phyloP scores from a whole-genome alignment of 2,888 invertebrate species.

The Fissipunctia ypsillon region DNA sequence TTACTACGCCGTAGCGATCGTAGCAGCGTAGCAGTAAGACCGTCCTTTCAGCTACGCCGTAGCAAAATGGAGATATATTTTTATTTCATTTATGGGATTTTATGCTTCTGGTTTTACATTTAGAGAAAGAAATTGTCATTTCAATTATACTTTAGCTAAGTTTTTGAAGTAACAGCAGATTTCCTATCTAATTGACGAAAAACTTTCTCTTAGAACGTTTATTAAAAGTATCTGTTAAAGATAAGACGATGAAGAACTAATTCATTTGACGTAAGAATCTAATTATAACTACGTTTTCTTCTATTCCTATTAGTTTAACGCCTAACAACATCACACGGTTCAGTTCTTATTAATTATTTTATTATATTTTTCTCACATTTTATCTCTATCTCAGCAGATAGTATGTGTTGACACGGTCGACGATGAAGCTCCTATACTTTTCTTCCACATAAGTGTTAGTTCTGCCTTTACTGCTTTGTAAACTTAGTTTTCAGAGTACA shows the following conservation, averaged over 20 bases:
- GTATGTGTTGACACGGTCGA: background rate
- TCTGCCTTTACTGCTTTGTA: background rate
- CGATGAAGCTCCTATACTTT: background rate
- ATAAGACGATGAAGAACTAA: too few relatives aligned
- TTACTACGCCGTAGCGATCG: constrained; percentile 42
- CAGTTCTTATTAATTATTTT: background rate
- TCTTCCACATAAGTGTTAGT: background rate
- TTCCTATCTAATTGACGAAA: too few relatives aligned
- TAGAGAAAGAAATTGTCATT: background rate
- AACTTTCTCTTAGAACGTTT: background rate
- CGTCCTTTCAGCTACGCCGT: constrained; percentile 35
- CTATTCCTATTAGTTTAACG: background rate
- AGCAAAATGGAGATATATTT: constrained; percentile 7
- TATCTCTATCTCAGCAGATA: background rate
- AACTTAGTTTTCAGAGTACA: constrained; percentile 24
- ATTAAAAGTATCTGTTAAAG: background rate
- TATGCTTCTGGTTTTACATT: constrained; percentile 9
- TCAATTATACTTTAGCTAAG: background rate
- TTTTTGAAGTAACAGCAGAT: background rate
- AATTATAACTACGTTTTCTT: background rate
- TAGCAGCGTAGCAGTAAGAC: constrained; percentile 29
- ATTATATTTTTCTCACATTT: background rate
- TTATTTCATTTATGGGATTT: background rate
- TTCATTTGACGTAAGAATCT: background rate
- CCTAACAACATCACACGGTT: background rate